Conservation (phyloP, 1,140 invertebrate genomes). For the Ladona fulva region DNA sequence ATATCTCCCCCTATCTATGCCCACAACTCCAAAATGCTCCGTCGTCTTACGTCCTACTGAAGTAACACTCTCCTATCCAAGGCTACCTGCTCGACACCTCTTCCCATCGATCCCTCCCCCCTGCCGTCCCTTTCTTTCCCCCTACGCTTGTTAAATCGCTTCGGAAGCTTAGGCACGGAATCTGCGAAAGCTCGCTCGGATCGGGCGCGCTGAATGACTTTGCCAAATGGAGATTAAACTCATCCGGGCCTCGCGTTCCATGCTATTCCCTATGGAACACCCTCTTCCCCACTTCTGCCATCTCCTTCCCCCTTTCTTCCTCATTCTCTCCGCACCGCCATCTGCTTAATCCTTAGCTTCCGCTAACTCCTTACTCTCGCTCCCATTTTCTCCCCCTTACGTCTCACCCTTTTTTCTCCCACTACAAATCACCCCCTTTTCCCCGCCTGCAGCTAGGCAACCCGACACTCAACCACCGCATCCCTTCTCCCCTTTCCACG, state of each 20-base stretch:
- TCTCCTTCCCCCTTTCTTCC: no score
- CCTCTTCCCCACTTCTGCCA: background rate
- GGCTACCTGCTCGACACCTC: no score
- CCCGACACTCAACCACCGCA: no score
- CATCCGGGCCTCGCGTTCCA: background rate
- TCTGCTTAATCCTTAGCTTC: no score
- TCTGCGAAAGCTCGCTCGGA: background rate
- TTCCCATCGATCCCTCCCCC: background rate
- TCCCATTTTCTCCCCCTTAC: background rate
- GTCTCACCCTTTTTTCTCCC: no score
- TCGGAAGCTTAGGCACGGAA: background rate
- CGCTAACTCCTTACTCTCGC: background rate
- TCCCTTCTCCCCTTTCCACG: no score
- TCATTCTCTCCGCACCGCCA: no score
- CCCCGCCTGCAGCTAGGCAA: no score
- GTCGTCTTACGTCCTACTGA: no score
- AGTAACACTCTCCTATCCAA: no score
- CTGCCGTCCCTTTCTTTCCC: background rate
- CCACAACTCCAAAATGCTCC: background rate
- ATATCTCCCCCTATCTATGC: background rate
- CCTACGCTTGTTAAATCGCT: background rate
- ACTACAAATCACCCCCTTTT: no score
- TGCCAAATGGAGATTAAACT: slow-evolving; percentile 1
- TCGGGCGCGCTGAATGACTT: background rate
- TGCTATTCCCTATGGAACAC: background rate